phyloP scores from a whole-genome alignment of 2,797 vertebrate species.

The Manis pentadactyla region DNA sequence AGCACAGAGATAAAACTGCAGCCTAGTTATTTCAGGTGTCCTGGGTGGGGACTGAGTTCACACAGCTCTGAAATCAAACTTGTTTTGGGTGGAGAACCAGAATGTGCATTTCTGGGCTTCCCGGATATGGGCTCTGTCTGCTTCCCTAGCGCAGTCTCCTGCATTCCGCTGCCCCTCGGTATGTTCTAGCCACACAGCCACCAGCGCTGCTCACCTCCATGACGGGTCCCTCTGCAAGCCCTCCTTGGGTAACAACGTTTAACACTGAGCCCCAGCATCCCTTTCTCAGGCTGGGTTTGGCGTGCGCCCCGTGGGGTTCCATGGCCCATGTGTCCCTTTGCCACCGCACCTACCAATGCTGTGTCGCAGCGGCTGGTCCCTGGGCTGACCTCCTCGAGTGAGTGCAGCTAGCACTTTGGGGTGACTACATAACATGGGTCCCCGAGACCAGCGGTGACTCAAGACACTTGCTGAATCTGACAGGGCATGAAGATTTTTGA shows the following conservation, averaged over 20 bases:
- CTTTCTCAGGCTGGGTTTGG: background rate
- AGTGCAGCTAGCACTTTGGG: background rate
- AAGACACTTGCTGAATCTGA: background rate
- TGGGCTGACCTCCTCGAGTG: background rate
- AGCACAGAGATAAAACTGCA: constrained; percentile 86
- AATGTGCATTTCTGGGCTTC: background rate
- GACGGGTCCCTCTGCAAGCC: background rate
- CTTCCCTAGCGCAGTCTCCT: background rate
- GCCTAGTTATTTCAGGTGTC: background rate
- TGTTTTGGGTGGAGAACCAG: background rate
- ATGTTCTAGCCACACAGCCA: background rate
- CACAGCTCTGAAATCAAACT: background rate
- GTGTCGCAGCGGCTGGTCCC: background rate
- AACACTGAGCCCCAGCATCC: background rate
- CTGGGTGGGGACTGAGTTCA: background rate
- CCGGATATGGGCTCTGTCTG: background rate
- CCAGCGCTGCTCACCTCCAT: background rate
- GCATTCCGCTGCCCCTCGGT: background rate
- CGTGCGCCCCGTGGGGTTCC: background rate
- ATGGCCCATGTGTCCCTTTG: fast-evolving
- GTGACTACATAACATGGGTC: background rate
- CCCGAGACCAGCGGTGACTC: background rate
- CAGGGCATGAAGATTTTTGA: background rate
- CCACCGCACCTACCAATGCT: fast-evolving
- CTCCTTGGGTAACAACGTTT: background rate